These are phyloP conservation scores for Cistogaster globosa DNA, from an alignment of 2,888 invertebrate species.

Conservation along the genomic window DNA sequence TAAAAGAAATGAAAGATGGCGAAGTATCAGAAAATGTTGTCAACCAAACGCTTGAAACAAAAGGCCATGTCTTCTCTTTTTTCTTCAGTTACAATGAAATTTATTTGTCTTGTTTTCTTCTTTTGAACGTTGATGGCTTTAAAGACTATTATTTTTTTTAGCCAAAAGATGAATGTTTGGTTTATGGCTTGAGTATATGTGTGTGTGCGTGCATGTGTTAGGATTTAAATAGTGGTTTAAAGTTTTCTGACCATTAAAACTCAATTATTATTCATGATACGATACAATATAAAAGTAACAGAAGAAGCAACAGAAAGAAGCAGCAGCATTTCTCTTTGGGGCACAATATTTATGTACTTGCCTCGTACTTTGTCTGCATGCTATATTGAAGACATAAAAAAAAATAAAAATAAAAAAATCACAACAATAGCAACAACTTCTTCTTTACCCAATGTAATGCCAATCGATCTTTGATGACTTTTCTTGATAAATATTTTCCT, in stretches of 20 bases:
- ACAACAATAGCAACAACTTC: conserved; percentile 29
- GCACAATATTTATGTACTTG: conserved; percentile 43
- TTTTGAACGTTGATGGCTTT: conserved; percentile 48
- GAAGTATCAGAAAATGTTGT: conserved; percentile 48
- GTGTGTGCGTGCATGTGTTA: conserved; percentile 8
- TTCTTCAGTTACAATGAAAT: conserved; percentile 13
- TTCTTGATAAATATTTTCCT: conserved; percentile 76
- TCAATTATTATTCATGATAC: conserved; percentile 67
- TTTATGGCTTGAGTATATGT: conserved; percentile 44
- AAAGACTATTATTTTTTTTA: conserved; percentile 52
- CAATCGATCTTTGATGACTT: conserved; percentile 80
- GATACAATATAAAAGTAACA: conserved; percentile 55
- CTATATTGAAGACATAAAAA: conserved; percentile 20
- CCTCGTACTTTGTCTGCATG: conserved; percentile 33
- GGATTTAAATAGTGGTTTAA: conserved; percentile 47
- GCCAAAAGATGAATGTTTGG: conserved; percentile 59
- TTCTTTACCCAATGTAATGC: conserved; percentile 71
- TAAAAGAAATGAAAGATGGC: conserved; percentile 58
- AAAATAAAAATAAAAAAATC: not conserved
- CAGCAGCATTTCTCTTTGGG: conserved; percentile 72
- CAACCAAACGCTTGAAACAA: conserved; percentile 29
- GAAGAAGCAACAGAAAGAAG: conserved; percentile 56
- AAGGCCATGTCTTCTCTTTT: conserved; percentile 44
- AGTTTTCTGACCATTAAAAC: conserved; percentile 65
- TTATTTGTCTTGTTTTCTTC: conserved; percentile 20